Evolutionary conservation across 2,888 invertebrate genomes (phyloP).

Genomic region (Pseudococcus longispinus): DNA sequence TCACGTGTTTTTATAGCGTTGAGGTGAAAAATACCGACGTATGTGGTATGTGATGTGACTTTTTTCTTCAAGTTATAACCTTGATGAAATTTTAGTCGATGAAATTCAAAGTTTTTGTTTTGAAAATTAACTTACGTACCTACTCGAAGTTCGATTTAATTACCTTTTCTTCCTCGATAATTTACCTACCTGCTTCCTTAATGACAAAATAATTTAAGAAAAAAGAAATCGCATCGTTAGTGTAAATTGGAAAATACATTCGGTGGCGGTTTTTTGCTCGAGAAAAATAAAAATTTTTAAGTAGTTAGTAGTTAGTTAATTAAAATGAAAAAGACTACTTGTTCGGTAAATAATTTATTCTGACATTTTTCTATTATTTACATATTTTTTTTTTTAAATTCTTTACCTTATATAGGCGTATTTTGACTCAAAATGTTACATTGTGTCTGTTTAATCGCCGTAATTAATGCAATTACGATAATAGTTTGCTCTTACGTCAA

Average conservation of each 20-base stretch:
- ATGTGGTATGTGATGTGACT: not conserved
- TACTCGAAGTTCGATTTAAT: not conserved
- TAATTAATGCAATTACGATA: no score
- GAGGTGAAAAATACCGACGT: not conserved
- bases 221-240: not conserved
- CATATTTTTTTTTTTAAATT: not conserved
- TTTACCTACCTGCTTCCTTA: not conserved
- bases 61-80: not conserved
- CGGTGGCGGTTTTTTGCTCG: not conserved
- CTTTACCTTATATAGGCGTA: not conserved
- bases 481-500: no score
- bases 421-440: not conserved
- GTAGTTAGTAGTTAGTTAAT: not conserved
- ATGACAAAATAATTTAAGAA: constrained; percentile 16
- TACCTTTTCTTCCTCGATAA: not conserved
- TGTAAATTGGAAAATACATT: not conserved
- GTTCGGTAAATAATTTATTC: not conserved
- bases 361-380: not conserved
- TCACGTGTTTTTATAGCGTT: not conserved
- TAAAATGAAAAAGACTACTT: not conserved
- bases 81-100: not conserved
- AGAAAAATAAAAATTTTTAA: not conserved
- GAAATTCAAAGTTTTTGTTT: no score
- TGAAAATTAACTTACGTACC: not conserved
- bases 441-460: no score